Conservation (phyloP, 2,888 invertebrate genomes). For the Urechis unicinctus region DNA sequence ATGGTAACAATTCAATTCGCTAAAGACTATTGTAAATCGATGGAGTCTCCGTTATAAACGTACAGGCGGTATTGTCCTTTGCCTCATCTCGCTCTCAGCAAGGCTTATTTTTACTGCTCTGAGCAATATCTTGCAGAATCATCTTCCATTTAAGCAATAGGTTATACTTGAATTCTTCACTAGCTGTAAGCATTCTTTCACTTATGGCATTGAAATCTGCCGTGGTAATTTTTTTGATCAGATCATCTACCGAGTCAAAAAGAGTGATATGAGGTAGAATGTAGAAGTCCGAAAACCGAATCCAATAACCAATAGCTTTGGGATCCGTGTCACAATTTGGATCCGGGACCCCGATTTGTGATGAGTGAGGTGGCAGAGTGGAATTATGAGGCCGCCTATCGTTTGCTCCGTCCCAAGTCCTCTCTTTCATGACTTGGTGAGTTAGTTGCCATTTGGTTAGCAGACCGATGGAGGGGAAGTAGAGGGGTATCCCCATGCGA, state of each 20-base stretch:
- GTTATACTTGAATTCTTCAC: background rate
- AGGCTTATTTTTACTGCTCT: slow-evolving; percentile 1
- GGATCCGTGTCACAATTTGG: background rate
- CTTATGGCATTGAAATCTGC: background rate
- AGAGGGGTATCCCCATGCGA: background rate
- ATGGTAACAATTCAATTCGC: too few relatives aligned
- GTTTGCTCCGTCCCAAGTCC: background rate
- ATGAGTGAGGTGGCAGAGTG: background rate
- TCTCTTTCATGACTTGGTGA: background rate
- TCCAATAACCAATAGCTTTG: background rate
- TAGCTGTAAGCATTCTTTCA: background rate
- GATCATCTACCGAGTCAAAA: background rate
- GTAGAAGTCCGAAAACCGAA: slow-evolving; percentile 1
- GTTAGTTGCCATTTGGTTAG: background rate
- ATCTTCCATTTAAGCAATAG: background rate
- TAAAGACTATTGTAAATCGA: too few relatives aligned
- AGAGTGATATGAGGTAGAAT: background rate
- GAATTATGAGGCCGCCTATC: background rate
- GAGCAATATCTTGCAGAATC: background rate
- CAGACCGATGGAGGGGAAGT: background rate
- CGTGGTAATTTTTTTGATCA: background rate
- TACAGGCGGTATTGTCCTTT: too few relatives aligned
- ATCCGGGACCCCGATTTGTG: background rate
- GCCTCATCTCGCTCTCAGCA: too few relatives aligned
- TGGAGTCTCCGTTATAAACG: too few relatives aligned